These are phyloP conservation scores for Dione juno DNA, from an alignment of 2,888 invertebrate species.

Conservation along the genomic window DNA sequence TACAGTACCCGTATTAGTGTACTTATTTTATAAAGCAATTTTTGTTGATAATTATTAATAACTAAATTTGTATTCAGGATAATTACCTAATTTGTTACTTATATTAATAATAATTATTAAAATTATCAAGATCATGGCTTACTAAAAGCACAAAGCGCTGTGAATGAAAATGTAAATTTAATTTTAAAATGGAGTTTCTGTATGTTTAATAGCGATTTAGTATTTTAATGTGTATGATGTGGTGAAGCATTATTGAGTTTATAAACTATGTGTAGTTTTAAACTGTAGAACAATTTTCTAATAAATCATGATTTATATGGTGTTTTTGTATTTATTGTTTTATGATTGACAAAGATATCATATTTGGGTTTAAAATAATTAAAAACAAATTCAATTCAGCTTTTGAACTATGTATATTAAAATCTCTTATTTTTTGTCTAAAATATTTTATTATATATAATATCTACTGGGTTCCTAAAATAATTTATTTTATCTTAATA, in stretches of 20 bases:
- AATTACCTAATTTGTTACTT: neutral
- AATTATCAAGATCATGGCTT: neutral
- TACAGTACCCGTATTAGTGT: slow-evolving; percentile 85
- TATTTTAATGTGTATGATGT: neutral
- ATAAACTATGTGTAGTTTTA: slow-evolving; percentile 18
- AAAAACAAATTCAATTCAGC: too few species aligned
- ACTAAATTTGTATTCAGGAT: slow-evolving; percentile 30
- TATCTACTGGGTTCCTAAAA: too few species aligned
- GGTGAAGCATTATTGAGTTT: neutral
- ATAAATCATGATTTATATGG: slow-evolving; percentile 15
- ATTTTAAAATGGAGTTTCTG: neutral
- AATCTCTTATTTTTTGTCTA: too few species aligned
- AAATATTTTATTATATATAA: too few species aligned
- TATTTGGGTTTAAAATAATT: too few species aligned
- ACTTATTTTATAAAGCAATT: slow-evolving; percentile 72
- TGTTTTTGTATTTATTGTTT: neutral
- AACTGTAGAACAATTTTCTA: slow-evolving; percentile 25
- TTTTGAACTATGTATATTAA: too few species aligned
- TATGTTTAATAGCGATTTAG: neutral
- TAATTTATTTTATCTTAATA: neutral
- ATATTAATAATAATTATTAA: neutral
- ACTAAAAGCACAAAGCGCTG: neutral
- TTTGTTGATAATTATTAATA: slow-evolving; percentile 57
- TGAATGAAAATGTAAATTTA: neutral
- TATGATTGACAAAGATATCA: neutral